phyloP scores from a whole-genome alignment of 2,797 vertebrate genomes.

The Thripadectes ignobilis region DNA sequence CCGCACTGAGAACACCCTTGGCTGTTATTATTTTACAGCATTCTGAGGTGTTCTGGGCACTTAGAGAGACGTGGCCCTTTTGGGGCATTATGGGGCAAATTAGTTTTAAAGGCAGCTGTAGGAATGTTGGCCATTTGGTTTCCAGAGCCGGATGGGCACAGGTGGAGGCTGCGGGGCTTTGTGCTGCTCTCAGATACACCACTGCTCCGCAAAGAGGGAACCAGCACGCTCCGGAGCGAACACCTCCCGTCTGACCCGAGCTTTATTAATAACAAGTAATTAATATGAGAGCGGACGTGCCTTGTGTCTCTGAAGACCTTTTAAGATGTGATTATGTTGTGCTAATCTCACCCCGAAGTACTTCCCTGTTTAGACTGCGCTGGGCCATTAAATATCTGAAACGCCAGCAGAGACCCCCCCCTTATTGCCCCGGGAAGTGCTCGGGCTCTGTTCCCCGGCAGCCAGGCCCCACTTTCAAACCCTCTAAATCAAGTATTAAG shows the following conservation, averaged over 20 bases:
- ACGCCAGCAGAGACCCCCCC: neutral
- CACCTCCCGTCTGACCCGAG: neutral
- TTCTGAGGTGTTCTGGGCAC: neutral
- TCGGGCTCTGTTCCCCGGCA: neutral
- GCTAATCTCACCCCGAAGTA: constrained; percentile 20
- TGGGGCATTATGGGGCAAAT: neutral
- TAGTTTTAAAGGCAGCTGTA: neutral
- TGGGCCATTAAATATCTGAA: neutral
- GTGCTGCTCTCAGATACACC: neutral
- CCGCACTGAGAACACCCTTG: neutral
- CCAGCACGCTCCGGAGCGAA: rapidly evolving
- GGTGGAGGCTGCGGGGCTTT: neutral
- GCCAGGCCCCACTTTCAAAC: constrained; percentile 27
- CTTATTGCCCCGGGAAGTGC: neutral
- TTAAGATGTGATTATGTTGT: constrained; percentile 58
- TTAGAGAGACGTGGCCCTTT: neutral
- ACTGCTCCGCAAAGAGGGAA: neutral
- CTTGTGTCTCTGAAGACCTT: constrained; percentile 58
- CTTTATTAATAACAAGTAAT: constrained; percentile 59
- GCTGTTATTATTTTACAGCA: constrained; percentile 33
- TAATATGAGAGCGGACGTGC: constrained; percentile 45
- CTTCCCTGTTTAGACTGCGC: constrained; percentile 5
- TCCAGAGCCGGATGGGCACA: neutral
- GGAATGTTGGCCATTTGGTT: constrained; percentile 13
- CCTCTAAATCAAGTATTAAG: constrained; percentile 48